Evolutionary conservation across 2,797 vertebrate species (phyloP).

Genomic region (Smutsia temminckii): DNA sequence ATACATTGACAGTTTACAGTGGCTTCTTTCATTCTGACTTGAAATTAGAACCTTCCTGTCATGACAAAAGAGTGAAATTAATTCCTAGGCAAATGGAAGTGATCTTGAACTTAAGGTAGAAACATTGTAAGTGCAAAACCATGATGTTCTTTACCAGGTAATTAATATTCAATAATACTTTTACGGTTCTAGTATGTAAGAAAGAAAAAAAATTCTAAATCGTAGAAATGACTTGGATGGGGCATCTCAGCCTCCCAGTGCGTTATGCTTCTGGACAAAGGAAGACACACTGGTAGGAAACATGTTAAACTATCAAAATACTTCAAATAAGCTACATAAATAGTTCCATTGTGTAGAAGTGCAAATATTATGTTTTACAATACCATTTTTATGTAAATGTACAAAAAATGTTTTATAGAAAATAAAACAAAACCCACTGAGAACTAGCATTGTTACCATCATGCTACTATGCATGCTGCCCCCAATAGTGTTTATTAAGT

Average conservation of each 20-base stretch:
- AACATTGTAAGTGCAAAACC: background rate
- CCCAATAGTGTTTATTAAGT: background rate
- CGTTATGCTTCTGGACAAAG: background rate
- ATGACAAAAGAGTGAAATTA: background rate
- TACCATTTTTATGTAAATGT: background rate
- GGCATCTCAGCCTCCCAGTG: background rate
- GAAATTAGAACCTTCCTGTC: background rate
- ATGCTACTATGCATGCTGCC: accelerated
- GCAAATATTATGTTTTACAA: background rate
- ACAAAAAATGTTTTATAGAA: background rate
- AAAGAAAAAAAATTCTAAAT: background rate
- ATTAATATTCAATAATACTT: background rate
- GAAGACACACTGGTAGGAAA: background rate
- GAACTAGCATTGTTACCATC: background rate
- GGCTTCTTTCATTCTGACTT: background rate
- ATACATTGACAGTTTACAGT: background rate
- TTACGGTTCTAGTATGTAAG: background rate
- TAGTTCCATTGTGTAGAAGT: background rate
- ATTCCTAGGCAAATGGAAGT: background rate
- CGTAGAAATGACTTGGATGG: background rate
- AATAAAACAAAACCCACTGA: background rate
- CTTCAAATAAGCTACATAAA: background rate
- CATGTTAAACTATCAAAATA: background rate
- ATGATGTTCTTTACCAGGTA: background rate
- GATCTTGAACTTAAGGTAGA: background rate